These are phyloP conservation scores for Suncus etruscus DNA, from an alignment of 2,113 vertebrate species.

Conservation along the genomic window DNA sequence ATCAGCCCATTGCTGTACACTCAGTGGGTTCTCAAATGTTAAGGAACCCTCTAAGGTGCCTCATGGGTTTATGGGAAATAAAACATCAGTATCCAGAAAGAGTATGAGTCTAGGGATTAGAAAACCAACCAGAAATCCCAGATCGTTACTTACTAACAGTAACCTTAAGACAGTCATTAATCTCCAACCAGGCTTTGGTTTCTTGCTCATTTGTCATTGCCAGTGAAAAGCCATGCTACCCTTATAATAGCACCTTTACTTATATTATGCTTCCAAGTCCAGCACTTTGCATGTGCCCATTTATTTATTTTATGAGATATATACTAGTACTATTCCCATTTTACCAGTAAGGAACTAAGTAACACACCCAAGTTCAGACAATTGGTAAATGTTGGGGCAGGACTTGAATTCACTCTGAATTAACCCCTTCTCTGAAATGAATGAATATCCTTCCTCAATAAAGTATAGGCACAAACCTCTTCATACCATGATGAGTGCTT, in stretches of 20 bases:
- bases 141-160: conserved; percentile 61
- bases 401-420: conserved; percentile 35
- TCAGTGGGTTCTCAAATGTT: neutral
- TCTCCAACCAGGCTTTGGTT: conserved; percentile 59
- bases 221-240: conserved; percentile 12
- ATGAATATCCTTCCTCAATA: neutral
- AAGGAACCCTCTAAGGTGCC: neutral
- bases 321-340: neutral
- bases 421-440: conserved; percentile 21
- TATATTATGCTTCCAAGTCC: conserved; percentile 30
- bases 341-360: conserved; percentile 12
- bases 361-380: neutral
- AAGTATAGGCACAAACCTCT: neutral
- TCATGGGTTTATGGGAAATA: neutral
- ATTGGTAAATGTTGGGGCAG: neutral
- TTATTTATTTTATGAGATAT: neutral
- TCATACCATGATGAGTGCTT: neutral
- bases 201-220: conserved; percentile 55
- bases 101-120: conserved; percentile 19
- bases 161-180: conserved; percentile 67
- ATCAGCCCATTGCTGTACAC: neutral
- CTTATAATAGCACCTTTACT: conserved; percentile 33
- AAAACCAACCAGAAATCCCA: conserved; percentile 52
- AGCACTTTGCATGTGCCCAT: conserved; percentile 8
- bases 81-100: conserved; percentile 13